Conservation (phyloP, 2,888 invertebrate genomes). For the Dorcus parallelipipedus region DNA sequence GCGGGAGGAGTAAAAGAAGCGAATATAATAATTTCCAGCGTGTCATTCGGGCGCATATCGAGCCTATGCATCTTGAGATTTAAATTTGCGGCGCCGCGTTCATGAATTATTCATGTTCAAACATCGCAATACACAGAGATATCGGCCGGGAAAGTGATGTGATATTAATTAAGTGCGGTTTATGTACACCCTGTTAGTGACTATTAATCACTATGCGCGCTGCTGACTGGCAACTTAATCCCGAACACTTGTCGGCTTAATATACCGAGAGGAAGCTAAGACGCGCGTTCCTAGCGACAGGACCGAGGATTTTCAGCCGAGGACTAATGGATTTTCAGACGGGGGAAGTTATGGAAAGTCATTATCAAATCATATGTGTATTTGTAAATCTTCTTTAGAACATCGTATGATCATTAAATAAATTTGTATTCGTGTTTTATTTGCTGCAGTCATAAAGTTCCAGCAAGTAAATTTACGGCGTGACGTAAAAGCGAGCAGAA, state of each 20-base stretch:
- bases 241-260: constrained; percentile 36
- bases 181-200: constrained; percentile 32
- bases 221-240: constrained; percentile 38
- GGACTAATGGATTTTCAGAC: too few relatives aligned
- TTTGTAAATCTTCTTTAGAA: too few relatives aligned
- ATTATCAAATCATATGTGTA: too few relatives aligned
- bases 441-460: too few relatives aligned
- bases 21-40: constrained; percentile 24
- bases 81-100: constrained; percentile 41
- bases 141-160: constrained; percentile 41
- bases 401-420: too few relatives aligned
- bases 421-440: too few relatives aligned
- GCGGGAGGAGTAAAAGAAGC: too few relatives aligned
- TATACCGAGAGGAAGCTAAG: constrained; percentile 20
- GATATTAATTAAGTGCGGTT: constrained; percentile 45
- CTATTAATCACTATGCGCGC: constrained; percentile 42
- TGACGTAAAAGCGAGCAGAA: neutral
- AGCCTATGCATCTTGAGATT: constrained; percentile 41
- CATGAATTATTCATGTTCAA: constrained; percentile 45
- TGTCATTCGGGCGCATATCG: constrained; percentile 29
- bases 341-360: too few relatives aligned
- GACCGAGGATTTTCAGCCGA: neutral
- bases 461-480: too few relatives aligned
- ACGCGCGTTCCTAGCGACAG: neutral
- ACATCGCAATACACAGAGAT: constrained; percentile 41